Evolutionary conservation across 2,888 invertebrate genomes (phyloP).

Genomic region (Sicus ferrugineus): DNA sequence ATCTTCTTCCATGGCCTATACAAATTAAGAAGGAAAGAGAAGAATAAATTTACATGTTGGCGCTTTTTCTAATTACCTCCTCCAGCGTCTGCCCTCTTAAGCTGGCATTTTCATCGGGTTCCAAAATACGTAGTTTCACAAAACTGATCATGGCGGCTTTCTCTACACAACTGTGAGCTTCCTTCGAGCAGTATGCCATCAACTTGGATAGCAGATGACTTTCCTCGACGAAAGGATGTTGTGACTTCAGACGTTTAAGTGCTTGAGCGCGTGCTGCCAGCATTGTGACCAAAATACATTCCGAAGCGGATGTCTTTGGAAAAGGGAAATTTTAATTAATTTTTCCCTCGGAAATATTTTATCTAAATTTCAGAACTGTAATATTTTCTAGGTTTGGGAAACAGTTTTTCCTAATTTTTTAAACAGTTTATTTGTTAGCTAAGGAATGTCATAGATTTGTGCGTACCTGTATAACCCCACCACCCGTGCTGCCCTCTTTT

Average conservation of each 20-base stretch:
- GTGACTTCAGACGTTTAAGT: constrained; percentile 83
- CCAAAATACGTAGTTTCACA: constrained; percentile 86
- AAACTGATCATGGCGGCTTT: constrained; percentile 95
- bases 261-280: constrained; percentile 91
- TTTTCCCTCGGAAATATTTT: no score
- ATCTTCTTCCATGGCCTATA: constrained; percentile 91
- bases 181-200: constrained; percentile 91
- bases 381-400: constrained; percentile 6
- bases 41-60: background rate
- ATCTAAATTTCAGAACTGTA: no score
- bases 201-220: constrained; percentile 88
- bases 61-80: constrained; percentile 68
- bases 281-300: constrained; percentile 92
- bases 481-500: constrained; percentile 85
- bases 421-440: background rate
- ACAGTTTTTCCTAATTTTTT: background rate
- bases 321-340: background rate
- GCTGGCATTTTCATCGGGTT: constrained; percentile 84
- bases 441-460: background rate
- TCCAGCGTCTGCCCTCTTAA: constrained; percentile 81
- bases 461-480: constrained; percentile 90
- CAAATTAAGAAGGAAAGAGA: background rate
- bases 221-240: constrained; percentile 87
- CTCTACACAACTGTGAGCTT: constrained; percentile 91
- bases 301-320: constrained; percentile 90